A percentile compares a stretch with the other conserved stretches of the same genome.
Conservation (phyloP, 2,888 invertebrate species). For the Cartodere bifasciata region DNA sequence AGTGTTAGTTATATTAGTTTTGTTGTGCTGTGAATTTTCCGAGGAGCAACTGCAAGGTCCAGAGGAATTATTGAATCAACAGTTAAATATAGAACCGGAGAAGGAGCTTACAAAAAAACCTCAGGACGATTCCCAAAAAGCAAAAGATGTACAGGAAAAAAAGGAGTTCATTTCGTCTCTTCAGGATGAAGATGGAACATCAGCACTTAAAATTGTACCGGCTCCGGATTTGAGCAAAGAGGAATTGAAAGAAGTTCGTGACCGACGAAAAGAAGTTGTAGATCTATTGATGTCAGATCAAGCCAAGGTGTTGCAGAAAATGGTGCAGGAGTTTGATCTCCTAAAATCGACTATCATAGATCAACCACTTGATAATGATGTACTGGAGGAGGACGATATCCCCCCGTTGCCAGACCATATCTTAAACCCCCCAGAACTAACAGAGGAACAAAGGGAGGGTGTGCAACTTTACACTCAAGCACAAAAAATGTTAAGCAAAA, state of each 20-base stretch:
- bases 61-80: conserved; percentile 14
- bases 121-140: conserved; percentile 25
- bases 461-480: conserved; percentile 64
- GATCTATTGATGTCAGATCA: conserved; percentile 29
- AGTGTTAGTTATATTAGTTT: conserved; percentile 20
- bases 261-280: conserved; percentile 24
- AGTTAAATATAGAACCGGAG: too few relatives aligned
- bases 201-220: conserved; percentile 30
- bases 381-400: conserved; percentile 40
- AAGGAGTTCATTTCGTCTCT: conserved; percentile 27
- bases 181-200: conserved; percentile 25
- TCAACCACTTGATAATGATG: conserved; percentile 31
- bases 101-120: conserved; percentile 12
- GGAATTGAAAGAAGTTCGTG: conserved; percentile 28
- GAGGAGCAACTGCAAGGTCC: conserved; percentile 24
- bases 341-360: conserved; percentile 30
- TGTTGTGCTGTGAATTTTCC: conserved; percentile 28
- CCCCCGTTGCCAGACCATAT: conserved; percentile 39
- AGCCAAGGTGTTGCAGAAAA: conserved; percentile 35
- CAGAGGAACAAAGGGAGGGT: conserved; percentile 57
- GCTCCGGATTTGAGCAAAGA: conserved; percentile 34
- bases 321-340: conserved; percentile 33
- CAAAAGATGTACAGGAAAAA: conserved; percentile 18
- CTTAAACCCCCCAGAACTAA: conserved; percentile 37
- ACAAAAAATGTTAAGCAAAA: conserved; percentile 55